phyloP scores from a whole-genome alignment of 2,888 invertebrate species.

The Nephrotoma guestfalica region DNA sequence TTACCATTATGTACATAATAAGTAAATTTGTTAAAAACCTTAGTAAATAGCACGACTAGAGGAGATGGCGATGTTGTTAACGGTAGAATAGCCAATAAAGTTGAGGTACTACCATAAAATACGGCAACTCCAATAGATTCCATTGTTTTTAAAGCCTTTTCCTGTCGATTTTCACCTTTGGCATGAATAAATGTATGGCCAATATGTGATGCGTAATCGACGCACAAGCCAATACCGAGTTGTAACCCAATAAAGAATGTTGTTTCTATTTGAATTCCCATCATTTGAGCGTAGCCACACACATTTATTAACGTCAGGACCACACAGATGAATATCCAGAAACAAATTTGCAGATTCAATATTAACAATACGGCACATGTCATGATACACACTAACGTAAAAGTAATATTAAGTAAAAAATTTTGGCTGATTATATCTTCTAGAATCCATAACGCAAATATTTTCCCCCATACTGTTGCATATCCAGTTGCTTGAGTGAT shows the following conservation, averaged over 20 bases:
- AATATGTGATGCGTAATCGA: conserved; percentile 71
- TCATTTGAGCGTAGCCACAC: conserved; percentile 62
- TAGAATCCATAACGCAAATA: conserved; percentile 60
- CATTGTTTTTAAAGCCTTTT: conserved; percentile 47
- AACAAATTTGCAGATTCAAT: conserved; percentile 59
- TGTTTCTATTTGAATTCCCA: conserved; percentile 70
- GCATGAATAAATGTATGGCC: conserved; percentile 64
- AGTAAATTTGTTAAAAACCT: background rate
- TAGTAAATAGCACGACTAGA: background rate
- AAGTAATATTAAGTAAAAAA: conserved; percentile 56
- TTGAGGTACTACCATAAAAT: conserved; percentile 62
- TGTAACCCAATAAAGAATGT: conserved; percentile 68
- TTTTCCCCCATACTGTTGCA: conserved; percentile 55
- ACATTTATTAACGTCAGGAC: conserved; percentile 59
- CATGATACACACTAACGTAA: conserved; percentile 67
- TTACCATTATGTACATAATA: background rate
- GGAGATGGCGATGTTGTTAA: conserved; percentile 40
- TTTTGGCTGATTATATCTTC: conserved; percentile 63
- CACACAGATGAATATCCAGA: conserved; percentile 64
- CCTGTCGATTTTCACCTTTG: conserved; percentile 36
- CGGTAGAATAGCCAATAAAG: conserved; percentile 55
- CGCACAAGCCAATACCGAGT: conserved; percentile 65
- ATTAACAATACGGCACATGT: conserved; percentile 58
- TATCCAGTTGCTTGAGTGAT: conserved; percentile 48
- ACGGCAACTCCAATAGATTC: conserved; percentile 63